Percentiles rank a stretch among this genome's conserved stretches.
These are phyloP conservation scores for Monodelphis domestica DNA, from an alignment of 2,797 vertebrate genomes.

Conservation along the genomic window DNA sequence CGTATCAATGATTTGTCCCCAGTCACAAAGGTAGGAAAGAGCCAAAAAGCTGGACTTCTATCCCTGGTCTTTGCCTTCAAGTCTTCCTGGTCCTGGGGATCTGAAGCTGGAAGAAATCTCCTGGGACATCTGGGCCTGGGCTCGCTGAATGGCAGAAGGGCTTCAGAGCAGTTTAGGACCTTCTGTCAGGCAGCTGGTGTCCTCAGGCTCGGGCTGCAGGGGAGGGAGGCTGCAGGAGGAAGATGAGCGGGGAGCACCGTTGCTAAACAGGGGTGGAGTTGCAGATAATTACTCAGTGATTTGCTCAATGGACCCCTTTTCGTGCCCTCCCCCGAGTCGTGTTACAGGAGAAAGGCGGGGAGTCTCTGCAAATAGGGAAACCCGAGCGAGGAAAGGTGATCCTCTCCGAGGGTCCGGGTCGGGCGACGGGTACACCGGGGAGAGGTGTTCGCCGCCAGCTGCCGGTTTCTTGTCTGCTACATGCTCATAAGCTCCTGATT, in stretches of 20 bases:
- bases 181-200: not conserved
- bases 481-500: not conserved
- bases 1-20: not conserved
- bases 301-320: not conserved
- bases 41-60: not conserved
- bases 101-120: not conserved
- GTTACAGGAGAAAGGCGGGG: constrained; percentile 49
- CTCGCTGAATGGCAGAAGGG: not conserved
- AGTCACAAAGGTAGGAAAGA: not conserved
- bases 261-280: not conserved
- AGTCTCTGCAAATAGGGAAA: constrained; percentile 41
- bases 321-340: constrained; percentile 37
- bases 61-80: not conserved
- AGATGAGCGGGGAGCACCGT: not conserved
- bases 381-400: constrained; percentile 54
- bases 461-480: constrained; percentile 4
- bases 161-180: not conserved
- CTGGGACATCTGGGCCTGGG: not conserved
- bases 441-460: constrained; percentile 33
- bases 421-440: not conserved
- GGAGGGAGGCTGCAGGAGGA: not conserved
- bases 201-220: not conserved
- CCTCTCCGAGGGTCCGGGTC: not conserved
- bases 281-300: not conserved
- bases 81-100: too few species aligned